These are phyloP conservation scores for Odontomachus brunneus DNA, from an alignment of 1,140 invertebrate genomes.

Conservation along the genomic window DNA sequence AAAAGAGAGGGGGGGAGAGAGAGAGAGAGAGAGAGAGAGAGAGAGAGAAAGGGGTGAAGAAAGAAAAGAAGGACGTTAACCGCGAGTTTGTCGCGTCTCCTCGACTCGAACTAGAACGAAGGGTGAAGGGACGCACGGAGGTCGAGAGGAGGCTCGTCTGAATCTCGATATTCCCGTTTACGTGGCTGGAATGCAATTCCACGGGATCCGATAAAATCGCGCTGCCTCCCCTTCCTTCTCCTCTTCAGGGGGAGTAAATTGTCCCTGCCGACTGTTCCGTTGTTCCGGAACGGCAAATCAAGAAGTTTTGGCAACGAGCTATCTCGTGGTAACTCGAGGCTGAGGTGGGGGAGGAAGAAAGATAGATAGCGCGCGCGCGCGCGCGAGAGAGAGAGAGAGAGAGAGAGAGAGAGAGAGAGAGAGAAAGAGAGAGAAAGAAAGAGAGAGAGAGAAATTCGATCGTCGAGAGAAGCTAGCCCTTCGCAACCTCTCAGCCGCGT, in stretches of 20 bases:
- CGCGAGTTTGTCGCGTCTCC: conserved; percentile 42
- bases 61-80: conserved; percentile 15
- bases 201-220: conserved; percentile 64
- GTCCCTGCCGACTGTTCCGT: conserved; percentile 35
- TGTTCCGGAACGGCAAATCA: conserved; percentile 57
- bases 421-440: conserved; percentile 5
- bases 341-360: not conserved
- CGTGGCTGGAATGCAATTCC: conserved; percentile 69
- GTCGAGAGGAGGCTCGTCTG: conserved; percentile 39
- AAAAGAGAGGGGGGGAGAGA: no score
- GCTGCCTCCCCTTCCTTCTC: conserved; percentile 11
- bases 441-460: conserved; percentile 6
- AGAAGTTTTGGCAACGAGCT: conserved; percentile 66
- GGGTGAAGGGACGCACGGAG: conserved; percentile 10
- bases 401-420: no score
- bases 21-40: conserved; percentile 9
- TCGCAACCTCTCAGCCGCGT: conserved; percentile 5
- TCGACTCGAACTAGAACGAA: conserved; percentile 31
- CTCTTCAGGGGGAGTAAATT: conserved; percentile 21
- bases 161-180: conserved; percentile 71
- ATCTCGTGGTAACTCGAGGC: conserved; percentile 42
- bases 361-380: no score
- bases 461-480: conserved; percentile 16
- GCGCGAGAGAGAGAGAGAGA: not conserved
- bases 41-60: no score